These are phyloP conservation scores for Caenorhabditis sinica DNA, from an alignment of 2,888 invertebrate genomes.

Conservation along the genomic window DNA sequence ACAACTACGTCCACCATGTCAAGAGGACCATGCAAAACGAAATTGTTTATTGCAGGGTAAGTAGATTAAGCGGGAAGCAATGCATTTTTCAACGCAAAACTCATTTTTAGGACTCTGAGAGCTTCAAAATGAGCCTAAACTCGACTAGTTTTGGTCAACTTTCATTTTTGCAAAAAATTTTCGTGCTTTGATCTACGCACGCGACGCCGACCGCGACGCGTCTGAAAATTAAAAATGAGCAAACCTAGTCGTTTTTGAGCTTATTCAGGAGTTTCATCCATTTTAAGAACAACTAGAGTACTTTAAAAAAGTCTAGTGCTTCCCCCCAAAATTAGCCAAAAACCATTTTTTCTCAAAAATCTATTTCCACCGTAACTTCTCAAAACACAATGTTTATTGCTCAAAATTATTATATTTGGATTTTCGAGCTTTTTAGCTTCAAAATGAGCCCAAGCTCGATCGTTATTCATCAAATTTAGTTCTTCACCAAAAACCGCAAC, in stretches of 20 bases:
- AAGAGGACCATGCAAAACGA: slow-evolving; percentile 81
- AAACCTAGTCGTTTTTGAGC: background rate
- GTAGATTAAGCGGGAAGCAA: background rate
- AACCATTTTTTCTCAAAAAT: background rate
- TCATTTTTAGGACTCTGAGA: background rate
- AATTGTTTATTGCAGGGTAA: slow-evolving; percentile 80
- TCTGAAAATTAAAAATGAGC: background rate
- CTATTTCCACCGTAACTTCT: background rate
- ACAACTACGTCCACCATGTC: slow-evolving; percentile 67
- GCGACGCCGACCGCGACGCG: background rate
- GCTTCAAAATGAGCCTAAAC: background rate
- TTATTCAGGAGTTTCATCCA: background rate
- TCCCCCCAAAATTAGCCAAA: background rate
- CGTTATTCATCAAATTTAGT: background rate
- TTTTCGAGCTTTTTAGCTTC: background rate
- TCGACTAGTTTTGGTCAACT: background rate
- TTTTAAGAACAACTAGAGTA: background rate
- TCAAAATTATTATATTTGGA: background rate
- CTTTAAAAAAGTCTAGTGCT: background rate
- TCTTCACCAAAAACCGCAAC: background rate
- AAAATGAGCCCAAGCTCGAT: background rate
- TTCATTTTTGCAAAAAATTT: background rate
- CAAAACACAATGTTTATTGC: background rate
- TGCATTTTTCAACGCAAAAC: background rate
- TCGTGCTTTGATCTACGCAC: too few relatives aligned